Conservation (phyloP, 2,888 invertebrate species). For the Labia minor region DNA sequence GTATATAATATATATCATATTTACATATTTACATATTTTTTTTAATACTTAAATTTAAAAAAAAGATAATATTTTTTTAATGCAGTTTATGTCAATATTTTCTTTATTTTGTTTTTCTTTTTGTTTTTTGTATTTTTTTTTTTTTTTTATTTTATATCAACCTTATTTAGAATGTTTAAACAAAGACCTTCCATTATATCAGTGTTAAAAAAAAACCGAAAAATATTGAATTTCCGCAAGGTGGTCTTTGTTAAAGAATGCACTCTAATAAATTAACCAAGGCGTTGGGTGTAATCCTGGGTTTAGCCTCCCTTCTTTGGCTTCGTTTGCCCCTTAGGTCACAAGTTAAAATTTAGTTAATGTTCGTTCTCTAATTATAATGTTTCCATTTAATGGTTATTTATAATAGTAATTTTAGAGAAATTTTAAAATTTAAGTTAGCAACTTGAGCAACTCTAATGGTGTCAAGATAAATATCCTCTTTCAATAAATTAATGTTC, state of each 20-base stretch:
- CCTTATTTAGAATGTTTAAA: too few species aligned
- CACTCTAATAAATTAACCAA: background rate
- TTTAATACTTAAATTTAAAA: too few species aligned
- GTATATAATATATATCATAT: too few species aligned
- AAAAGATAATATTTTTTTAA: too few species aligned
- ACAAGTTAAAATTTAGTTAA: slow-evolving; percentile 13
- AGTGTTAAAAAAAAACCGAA: background rate
- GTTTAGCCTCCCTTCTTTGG: background rate
- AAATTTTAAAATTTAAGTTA: background rate
- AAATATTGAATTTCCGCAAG: background rate
- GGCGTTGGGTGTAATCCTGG: background rate
- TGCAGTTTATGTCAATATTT: too few species aligned
- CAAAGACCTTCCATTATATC: background rate
- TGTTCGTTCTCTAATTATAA: slow-evolving; percentile 3
- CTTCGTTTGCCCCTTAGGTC: background rate
- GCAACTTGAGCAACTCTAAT: too few species aligned
- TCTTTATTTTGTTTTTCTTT: too few species aligned
- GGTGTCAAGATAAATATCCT: too few species aligned
- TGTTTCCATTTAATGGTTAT: slow-evolving; percentile 13
- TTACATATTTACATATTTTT: too few species aligned
- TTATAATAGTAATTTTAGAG: background rate
- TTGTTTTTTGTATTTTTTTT: too few species aligned
- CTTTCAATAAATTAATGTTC: too few species aligned
- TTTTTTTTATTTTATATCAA: too few species aligned
- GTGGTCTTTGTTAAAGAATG: background rate